Percentiles rank a stretch among this genome's conserved stretches.
phyloP scores from a whole-genome alignment of 2,113 vertebrate genomes.

The Leucosticte australis region DNA sequence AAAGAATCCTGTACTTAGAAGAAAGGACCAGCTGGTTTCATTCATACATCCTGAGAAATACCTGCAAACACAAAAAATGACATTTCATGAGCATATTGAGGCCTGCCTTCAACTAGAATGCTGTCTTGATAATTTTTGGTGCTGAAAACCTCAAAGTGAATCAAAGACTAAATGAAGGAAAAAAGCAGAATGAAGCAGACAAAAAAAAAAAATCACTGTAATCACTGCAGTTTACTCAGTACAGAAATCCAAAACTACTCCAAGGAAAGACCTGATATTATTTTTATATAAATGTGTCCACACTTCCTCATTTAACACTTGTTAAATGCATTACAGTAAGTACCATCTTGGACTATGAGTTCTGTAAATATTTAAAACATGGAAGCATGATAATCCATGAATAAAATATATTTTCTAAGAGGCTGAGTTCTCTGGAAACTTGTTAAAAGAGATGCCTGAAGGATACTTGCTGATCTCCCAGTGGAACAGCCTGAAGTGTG shows the following conservation, averaged over 20 bases:
- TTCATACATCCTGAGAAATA: neutral
- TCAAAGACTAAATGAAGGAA: neutral
- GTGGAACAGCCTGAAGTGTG: neutral
- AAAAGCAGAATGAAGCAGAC: neutral
- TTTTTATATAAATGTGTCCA: neutral
- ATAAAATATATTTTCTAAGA: constrained; percentile 29
- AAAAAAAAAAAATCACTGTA: neutral
- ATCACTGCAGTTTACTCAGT: neutral
- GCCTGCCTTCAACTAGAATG: neutral
- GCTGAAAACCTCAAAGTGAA: neutral
- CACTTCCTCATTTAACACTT: neutral
- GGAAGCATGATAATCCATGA: neutral
- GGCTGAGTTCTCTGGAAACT: neutral
- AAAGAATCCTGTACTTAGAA: neutral
- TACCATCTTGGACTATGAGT: neutral
- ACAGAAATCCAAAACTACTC: neutral
- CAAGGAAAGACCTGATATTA: neutral
- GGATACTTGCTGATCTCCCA: neutral
- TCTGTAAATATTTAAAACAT: constrained; percentile 21
- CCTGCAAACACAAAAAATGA: neutral
- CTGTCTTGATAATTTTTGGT: neutral
- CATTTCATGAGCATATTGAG: neutral
- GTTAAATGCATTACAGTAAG: neutral
- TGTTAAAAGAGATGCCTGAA: neutral
- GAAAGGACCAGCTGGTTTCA: neutral